Percentiles rank a stretch among this genome's conserved stretches.
Evolutionary conservation across 2,888 invertebrate species (phyloP).

Genomic region (Anthrax anthrax): DNA sequence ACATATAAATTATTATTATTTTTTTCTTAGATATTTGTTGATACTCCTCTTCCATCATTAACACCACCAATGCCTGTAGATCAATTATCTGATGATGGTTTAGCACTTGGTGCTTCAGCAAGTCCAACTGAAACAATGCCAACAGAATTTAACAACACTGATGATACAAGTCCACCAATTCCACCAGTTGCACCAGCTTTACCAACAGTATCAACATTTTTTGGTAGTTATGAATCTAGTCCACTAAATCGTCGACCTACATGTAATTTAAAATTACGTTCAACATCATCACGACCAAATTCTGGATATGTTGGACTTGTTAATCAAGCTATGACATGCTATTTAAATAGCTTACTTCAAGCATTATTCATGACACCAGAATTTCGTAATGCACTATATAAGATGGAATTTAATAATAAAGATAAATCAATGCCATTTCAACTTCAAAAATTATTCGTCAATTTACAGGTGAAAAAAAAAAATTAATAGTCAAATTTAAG

Average conservation of each 20-base stretch:
- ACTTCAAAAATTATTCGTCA: conserved; percentile 70
- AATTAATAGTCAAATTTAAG: conserved; percentile 9
- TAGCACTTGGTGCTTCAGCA: conserved; percentile 33
- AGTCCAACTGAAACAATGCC: conserved; percentile 30
- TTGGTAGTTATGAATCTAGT: no score
- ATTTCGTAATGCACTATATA: conserved; percentile 75
- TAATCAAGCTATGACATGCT: conserved; percentile 87
- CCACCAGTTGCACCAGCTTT: neutral
- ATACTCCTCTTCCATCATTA: conserved; percentile 3
- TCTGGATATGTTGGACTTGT: conserved; percentile 58
- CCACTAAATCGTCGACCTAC: no score
- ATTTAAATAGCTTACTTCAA: conserved; percentile 76
- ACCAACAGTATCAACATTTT: neutral
- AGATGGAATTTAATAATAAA: conserved; percentile 62
- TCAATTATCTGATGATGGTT: conserved; percentile 24
- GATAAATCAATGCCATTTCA: conserved; percentile 75
- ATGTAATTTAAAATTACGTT: neutral
- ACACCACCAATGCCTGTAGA: neutral
- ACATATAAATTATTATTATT: neutral
- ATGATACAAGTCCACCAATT: conserved; percentile 11
- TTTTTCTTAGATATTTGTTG: conserved; percentile 3
- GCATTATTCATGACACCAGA: conserved; percentile 86
- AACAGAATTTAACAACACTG: conserved; percentile 14
- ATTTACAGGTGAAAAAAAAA: conserved; percentile 71
- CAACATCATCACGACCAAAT: neutral